These are phyloP conservation scores for Microctonus brassicae DNA, from an alignment of 2,888 invertebrate genomes.

Conservation along the genomic window DNA sequence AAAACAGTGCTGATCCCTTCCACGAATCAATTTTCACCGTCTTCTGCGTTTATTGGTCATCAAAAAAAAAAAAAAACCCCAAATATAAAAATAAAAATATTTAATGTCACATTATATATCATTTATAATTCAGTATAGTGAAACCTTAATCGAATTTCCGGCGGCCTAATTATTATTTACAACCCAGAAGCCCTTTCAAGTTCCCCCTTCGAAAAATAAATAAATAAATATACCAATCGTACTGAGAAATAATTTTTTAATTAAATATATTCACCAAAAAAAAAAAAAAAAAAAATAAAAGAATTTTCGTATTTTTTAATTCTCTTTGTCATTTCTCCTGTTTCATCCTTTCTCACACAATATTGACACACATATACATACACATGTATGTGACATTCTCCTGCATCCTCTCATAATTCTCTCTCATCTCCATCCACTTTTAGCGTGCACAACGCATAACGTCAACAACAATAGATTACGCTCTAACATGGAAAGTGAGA, in stretches of 20 bases:
- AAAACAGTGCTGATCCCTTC: slow-evolving; percentile 59
- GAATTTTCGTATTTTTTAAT: too few species aligned
- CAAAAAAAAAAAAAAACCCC: not conserved
- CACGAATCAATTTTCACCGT: slow-evolving; percentile 23
- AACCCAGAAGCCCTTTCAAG: not conserved
- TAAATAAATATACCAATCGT: too few species aligned
- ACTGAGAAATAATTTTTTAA: too few species aligned
- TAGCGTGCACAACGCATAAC: slow-evolving; percentile 66
- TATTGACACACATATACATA: not conserved
- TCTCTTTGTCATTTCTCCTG: too few species aligned
- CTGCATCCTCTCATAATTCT: slow-evolving; percentile 4
- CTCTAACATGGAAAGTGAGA: slow-evolving; percentile 47
- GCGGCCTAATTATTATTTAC: not conserved
- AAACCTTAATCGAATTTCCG: not conserved
- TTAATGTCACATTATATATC: not conserved
- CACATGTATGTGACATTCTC: not conserved
- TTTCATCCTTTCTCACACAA: too few species aligned
- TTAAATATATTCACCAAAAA: too few species aligned
- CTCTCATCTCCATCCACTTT: not conserved
- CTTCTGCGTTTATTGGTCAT: not conserved
- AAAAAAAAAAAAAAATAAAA: too few species aligned
- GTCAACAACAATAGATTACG: slow-evolving; percentile 69
- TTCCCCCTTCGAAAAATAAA: too few species aligned
- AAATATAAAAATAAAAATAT: not conserved
- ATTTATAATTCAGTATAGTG: not conserved